Evolutionary conservation across 30 jellyfish, hydroid and myxozoan genomes (phyloP), one percentile per base, ranked within the genome.

Genomic region (Cassiopea xamachana): DNA sequence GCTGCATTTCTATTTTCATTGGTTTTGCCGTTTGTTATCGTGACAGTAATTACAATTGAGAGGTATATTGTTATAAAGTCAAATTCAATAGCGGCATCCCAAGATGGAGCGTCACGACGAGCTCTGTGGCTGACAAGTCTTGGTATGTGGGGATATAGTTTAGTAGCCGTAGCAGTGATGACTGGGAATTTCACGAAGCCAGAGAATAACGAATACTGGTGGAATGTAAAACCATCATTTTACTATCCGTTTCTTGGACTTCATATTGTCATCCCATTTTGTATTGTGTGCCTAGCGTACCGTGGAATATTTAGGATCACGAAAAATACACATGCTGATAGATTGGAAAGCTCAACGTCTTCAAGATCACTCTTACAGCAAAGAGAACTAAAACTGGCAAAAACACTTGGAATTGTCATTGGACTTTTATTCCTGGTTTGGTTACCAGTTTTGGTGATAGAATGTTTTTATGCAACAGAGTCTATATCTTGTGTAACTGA

Each of bases 371-470:
- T 2, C 49, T 6, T 77, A 1, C 81, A 73, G 46, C 77, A 48
- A 10, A 67, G 98, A 59, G 98, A 92, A 72, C 48, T 92, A 14
- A 69, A 77, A 43, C 71, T 92, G 71, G 98, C 98, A 55, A 84
- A 87, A 58, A 86, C 98, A 7, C 70, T 92, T 45, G 93, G 93
- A 0, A 86, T 92, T 49, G 95, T 92, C 45, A 82, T 86, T 67
- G 95, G 94, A 16, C 70, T 87, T 86, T 49, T 92, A 87, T 86
- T 86, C 58, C 15, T 86, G 16, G 93, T 92, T 9, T 92, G 98
- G 98, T 82, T 92, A 8, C 98, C 98, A 14, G 98, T 86, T 8
- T 67, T 92, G 76, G 91, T 87, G n/a, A 73, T 87, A n/a, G 98
- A 92, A 86, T 81, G 75, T 77, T 87, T 92, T 74, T 92, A 92